A percentile compares a stretch with the other conserved stretches of the same genome.
Evolutionary conservation across 2,797 vertebrate species (phyloP).

Genomic region (Sebastes ruberrimus): DNA sequence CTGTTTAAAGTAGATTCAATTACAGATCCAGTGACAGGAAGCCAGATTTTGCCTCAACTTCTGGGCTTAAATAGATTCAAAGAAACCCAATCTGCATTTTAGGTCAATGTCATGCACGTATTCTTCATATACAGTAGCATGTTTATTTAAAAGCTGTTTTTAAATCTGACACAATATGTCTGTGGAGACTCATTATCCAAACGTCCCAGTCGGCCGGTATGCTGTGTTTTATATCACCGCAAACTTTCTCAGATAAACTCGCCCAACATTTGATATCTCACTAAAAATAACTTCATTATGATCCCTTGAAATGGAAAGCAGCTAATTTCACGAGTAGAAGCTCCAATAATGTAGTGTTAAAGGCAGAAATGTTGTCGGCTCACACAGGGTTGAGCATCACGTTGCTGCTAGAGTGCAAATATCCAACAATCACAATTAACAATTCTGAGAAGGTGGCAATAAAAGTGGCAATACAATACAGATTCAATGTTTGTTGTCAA

Average conservation of each 20-base stretch:
- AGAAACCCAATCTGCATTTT: constrained; percentile 22
- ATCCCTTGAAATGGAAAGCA: constrained; percentile 37
- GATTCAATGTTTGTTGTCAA: neutral
- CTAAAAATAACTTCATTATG: constrained; percentile 31
- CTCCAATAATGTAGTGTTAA: neutral
- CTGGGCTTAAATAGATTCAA: neutral
- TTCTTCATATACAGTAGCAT: neutral
- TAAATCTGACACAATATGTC: neutral
- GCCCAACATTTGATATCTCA: neutral
- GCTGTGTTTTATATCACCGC: neutral
- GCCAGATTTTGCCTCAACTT: neutral
- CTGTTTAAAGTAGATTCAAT: neutral
- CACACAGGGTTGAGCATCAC: neutral
- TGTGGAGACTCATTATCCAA: constrained; percentile 31
- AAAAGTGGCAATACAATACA: neutral
- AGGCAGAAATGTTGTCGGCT: neutral
- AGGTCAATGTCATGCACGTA: constrained; percentile 14
- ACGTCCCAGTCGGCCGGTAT: neutral
- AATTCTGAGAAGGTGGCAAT: no score
- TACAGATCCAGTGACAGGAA: neutral
- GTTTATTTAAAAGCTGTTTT: constrained; percentile 13
- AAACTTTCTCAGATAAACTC: neutral
- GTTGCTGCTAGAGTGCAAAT: neutral
- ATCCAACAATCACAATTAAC: neutral
- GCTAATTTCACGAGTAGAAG: constrained; percentile 5